A percentile compares a stretch with the other conserved stretches of the same genome.
These are phyloP conservation scores for Dryobota labecula DNA, from an alignment of 2,888 invertebrate species.

Conservation along the genomic window DNA sequence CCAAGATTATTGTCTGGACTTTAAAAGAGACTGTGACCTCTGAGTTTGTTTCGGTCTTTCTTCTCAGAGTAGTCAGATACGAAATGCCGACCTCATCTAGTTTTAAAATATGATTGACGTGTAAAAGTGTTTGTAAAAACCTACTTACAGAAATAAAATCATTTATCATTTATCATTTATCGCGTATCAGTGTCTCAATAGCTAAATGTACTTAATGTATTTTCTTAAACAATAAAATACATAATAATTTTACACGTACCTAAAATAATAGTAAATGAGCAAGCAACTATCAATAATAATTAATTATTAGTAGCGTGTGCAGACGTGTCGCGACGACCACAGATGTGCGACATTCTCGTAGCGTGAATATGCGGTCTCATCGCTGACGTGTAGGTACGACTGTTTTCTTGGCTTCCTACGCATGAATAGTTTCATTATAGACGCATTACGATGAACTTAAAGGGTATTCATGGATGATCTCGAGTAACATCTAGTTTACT, in stretches of 20 bases:
- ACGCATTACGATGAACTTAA: background rate
- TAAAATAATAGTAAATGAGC: background rate
- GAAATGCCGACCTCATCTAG: no score
- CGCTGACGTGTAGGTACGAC: background rate
- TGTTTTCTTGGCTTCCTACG: background rate
- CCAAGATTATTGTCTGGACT: no score
- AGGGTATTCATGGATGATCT: background rate
- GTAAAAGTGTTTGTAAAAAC: no score
- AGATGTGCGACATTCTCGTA: slow-evolving; percentile 23
- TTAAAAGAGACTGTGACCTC: no score
- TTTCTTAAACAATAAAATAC: background rate
- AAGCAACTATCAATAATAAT: background rate
- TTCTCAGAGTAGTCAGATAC: no score
- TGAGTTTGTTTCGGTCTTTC: no score
- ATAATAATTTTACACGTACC: background rate
- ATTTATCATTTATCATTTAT: no score
- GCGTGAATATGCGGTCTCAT: slow-evolving; percentile 22
- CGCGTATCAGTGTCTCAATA: background rate
- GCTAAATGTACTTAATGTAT: background rate
- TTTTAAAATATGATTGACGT: no score
- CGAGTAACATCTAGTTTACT: background rate
- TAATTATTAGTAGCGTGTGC: slow-evolving; percentile 5
- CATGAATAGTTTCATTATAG: background rate
- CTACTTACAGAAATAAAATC: no score
- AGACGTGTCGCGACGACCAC: slow-evolving; percentile 14